Evolutionary conservation across 2,888 invertebrate species (phyloP).

Genomic region (Eristalis arbustorum): DNA sequence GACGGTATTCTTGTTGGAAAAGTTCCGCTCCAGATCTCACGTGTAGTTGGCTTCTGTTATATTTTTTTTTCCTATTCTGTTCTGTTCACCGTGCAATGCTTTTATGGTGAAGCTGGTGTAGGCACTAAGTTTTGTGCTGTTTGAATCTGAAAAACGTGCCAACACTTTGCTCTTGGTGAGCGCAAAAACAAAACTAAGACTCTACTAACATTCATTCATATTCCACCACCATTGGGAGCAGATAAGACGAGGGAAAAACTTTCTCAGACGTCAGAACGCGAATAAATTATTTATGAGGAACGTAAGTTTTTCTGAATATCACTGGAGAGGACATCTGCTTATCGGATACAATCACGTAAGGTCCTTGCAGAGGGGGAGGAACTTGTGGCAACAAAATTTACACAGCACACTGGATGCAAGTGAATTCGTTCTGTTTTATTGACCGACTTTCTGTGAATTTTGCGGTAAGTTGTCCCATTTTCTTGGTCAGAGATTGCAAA

Average conservation of each 20-base stretch:
- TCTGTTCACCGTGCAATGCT: slow-evolving; percentile 11
- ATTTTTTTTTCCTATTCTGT: slow-evolving; percentile 1
- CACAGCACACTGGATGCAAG: slow-evolving; percentile 32
- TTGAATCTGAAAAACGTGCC: slow-evolving; percentile 58
- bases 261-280: slow-evolving; percentile 40
- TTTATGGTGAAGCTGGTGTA: slow-evolving; percentile 24
- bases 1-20: slow-evolving; percentile 44
- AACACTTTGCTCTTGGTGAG: slow-evolving; percentile 9
- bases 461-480: neutral
- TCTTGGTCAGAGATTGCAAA: neutral
- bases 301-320: slow-evolving; percentile 35
- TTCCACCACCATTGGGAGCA: slow-evolving; percentile 31
- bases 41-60: neutral
- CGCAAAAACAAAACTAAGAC: slow-evolving; percentile 31
- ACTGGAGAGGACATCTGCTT: slow-evolving; percentile 12
- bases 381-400: slow-evolving; percentile 30
- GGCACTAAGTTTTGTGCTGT: slow-evolving; percentile 27
- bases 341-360: slow-evolving; percentile 53
- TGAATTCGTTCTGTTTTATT: slow-evolving; percentile 4
- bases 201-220: slow-evolving; percentile 53
- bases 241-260: slow-evolving; percentile 44
- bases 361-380: neutral
- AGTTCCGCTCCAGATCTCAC: slow-evolving; percentile 45
- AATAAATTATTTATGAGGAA: slow-evolving; percentile 59
- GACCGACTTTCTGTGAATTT: neutral